Conservation (phyloP, 2,888 invertebrate genomes). For the Gymnoscelis rufifasciata region DNA sequence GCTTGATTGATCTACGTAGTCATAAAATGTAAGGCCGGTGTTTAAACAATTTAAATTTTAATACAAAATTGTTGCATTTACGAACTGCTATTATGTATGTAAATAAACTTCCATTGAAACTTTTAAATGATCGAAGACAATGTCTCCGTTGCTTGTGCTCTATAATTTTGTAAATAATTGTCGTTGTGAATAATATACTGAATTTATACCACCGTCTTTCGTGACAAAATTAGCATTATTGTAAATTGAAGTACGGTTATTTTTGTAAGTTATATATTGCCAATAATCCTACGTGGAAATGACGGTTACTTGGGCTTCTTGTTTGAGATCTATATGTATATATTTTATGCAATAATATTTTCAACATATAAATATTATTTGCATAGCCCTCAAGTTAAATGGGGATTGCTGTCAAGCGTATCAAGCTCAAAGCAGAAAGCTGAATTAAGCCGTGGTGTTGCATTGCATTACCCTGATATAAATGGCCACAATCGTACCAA, state of each 20-base stretch:
- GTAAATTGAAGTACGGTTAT: too few species aligned
- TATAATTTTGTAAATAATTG: slow-evolving; percentile 40
- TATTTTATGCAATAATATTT: too few species aligned
- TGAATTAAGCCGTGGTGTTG: slow-evolving; percentile 47
- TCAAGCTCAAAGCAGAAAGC: slow-evolving; percentile 41
- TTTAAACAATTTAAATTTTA: slow-evolving; percentile 41
- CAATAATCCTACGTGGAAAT: too few species aligned
- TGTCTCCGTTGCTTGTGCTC: slow-evolving; percentile 30
- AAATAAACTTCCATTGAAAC: slow-evolving; percentile 35
- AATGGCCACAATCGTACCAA: slow-evolving; percentile 71
- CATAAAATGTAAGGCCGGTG: slow-evolving; percentile 45
- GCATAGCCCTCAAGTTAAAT: too few species aligned
- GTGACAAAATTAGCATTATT: too few species aligned
- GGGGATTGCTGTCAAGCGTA: too few species aligned
- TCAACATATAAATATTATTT: too few species aligned
- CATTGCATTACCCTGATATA: slow-evolving; percentile 53
- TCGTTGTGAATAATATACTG: slow-evolving; percentile 15
- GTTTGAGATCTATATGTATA: too few species aligned
- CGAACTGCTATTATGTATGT: slow-evolving; percentile 39
- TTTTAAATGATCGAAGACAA: slow-evolving; percentile 34
- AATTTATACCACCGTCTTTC: too few species aligned
- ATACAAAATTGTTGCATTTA: slow-evolving; percentile 40
- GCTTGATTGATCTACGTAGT: slow-evolving; percentile 51
- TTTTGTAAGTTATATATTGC: too few species aligned
- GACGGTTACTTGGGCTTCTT: too few species aligned